These are phyloP conservation scores for Drosophila persimilis DNA, from an alignment of 1,140 invertebrate species.

Conservation along the genomic window DNA sequence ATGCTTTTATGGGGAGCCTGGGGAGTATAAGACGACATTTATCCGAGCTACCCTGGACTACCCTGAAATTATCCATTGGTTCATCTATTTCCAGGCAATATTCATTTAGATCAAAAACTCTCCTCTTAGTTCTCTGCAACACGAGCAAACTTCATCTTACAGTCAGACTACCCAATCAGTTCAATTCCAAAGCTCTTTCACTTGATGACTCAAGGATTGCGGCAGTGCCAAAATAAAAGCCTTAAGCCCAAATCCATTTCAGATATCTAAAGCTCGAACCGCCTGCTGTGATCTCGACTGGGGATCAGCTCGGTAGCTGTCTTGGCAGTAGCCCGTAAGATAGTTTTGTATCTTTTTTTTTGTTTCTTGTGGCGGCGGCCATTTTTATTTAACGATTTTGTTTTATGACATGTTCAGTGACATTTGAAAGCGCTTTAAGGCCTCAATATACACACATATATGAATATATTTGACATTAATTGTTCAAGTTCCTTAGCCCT, in stretches of 20 bases:
- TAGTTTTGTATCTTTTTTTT: slow-evolving; percentile 41
- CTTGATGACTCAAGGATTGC: slow-evolving; percentile 50
- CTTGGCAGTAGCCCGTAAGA: slow-evolving; percentile 42
- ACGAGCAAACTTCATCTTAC: background rate
- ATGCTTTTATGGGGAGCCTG: no score
- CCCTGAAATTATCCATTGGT: no score
- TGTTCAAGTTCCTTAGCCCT: slow-evolving; percentile 65
- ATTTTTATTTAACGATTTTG: slow-evolving; percentile 42
- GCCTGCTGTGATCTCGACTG: slow-evolving; percentile 38
- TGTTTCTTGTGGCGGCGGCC: slow-evolving; percentile 35
- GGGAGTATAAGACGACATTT: no score
- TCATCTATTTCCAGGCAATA: no score
- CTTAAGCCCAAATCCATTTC: slow-evolving; percentile 24
- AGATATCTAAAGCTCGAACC: slow-evolving; percentile 6
- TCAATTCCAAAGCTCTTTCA: background rate
- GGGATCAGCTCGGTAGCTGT: slow-evolving; percentile 45
- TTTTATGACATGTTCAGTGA: slow-evolving; percentile 59
- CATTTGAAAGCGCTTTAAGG: slow-evolving; percentile 71
- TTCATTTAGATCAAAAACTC: no score
- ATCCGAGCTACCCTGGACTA: no score
- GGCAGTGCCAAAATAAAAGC: slow-evolving; percentile 26
- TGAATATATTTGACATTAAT: slow-evolving; percentile 70
- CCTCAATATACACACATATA: slow-evolving; percentile 44
- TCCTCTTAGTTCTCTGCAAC: no score
- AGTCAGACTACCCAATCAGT: background rate